These are phyloP conservation scores for Drosophila triauraria DNA, from an alignment of 1,140 invertebrate species.

Conservation along the genomic window DNA sequence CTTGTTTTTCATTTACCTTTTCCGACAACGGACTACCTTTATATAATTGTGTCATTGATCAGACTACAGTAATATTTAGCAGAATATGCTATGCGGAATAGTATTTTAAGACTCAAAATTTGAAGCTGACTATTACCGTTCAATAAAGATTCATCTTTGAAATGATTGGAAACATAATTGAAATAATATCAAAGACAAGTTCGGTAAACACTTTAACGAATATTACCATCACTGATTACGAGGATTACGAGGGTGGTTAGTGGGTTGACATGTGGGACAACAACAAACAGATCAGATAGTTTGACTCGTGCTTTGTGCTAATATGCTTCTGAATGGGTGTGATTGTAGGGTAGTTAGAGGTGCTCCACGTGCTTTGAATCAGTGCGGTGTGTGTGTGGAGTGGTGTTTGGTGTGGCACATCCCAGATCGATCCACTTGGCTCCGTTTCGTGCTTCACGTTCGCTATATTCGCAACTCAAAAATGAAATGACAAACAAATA, in stretches of 20 bases:
- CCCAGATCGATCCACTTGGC: conserved; percentile 1
- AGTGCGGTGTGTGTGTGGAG: conserved; percentile 21
- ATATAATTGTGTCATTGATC: too few species aligned
- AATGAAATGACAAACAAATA: conserved; percentile 28
- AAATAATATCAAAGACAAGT: background rate
- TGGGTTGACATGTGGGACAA: conserved; percentile 28
- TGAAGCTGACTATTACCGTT: background rate
- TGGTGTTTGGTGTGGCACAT: conserved; percentile 23
- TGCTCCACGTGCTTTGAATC: conserved; percentile 3
- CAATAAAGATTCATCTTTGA: background rate
- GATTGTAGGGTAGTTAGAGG: conserved; percentile 7
- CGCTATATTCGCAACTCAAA: conserved; percentile 25
- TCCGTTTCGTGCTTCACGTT: conserved; percentile 55
- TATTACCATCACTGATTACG: conserved; percentile 8
- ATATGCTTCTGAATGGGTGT: conserved; percentile 26
- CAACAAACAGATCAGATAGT: conserved; percentile 38
- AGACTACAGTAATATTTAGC: too few species aligned
- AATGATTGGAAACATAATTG: background rate
- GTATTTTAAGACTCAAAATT: too few species aligned
- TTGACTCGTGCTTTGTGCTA: conserved; percentile 29
- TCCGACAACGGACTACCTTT: too few species aligned
- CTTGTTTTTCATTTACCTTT: too few species aligned
- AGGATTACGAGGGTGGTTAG: conserved; percentile 16
- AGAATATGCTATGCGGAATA: too few species aligned
- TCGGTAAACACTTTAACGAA: too few species aligned